Evolutionary conservation across 2,797 vertebrate species (phyloP).

Genomic region (Nyctibius grandis): DNA sequence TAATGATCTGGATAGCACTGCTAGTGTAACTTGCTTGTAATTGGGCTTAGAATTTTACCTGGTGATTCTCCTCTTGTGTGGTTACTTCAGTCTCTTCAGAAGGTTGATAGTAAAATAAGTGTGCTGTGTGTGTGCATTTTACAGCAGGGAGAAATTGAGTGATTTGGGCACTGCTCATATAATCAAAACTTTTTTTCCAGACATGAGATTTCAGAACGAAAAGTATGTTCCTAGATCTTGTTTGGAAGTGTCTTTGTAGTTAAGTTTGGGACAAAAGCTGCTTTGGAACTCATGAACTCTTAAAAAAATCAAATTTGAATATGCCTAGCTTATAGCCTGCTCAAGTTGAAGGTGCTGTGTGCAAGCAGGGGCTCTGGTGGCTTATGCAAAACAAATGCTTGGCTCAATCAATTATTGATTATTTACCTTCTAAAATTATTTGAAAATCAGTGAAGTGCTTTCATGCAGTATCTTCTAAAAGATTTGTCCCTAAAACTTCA

Average conservation of each 20-base stretch:
- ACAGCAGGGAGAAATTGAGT: neutral
- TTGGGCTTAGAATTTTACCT: neutral
- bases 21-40: neutral
- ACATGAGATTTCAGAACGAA: neutral
- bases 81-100: neutral
- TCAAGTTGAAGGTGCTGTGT: neutral
- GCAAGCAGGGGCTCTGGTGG: neutral
- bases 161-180: neutral
- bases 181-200: neutral
- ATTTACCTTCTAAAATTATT: neutral
- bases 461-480: neutral
- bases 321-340: neutral
- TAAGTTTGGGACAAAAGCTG: neutral
- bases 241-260: neutral
- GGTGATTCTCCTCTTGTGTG: neutral
- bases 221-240: neutral
- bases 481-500: constrained; percentile 40
- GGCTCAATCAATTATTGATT: neutral
- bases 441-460: neutral
- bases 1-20: neutral
- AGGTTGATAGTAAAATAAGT: neutral
- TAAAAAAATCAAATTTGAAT: neutral
- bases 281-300: neutral
- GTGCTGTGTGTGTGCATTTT: neutral
- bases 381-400: neutral